phyloP scores from a whole-genome alignment of 2,888 invertebrate species.

The Tenthredo mesomela region DNA sequence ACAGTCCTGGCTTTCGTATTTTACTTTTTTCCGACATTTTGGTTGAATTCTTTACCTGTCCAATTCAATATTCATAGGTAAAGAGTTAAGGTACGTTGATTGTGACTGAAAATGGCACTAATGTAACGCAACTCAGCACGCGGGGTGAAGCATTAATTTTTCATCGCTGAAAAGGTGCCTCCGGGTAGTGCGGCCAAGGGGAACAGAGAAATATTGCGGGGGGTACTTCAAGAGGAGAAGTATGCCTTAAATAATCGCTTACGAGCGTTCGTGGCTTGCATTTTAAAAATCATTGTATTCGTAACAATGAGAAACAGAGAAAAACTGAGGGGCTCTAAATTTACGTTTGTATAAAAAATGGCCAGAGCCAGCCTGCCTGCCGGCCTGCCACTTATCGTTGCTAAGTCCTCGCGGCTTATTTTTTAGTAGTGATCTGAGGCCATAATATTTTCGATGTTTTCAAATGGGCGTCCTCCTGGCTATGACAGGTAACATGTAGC shows the following conservation, averaged over 20 bases:
- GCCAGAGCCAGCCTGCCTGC: background rate
- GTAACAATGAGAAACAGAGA: slow-evolving; percentile 21
- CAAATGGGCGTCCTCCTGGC: slow-evolving; percentile 7
- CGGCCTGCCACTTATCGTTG: slow-evolving; percentile 29
- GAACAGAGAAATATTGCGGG: background rate
- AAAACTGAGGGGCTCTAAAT: background rate
- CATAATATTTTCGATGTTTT: slow-evolving; percentile 44
- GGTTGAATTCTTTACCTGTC: background rate
- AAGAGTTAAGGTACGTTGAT: slow-evolving; percentile 18
- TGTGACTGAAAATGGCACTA: background rate
- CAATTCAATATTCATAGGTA: background rate
- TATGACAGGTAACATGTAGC: slow-evolving; percentile 63
- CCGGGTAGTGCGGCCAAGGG: background rate
- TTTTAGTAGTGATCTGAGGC: slow-evolving; percentile 43
- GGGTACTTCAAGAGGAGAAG: background rate
- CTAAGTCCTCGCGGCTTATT: slow-evolving; percentile 24
- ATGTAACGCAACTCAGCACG: slow-evolving; percentile 13
- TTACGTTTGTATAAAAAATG: slow-evolving; percentile 1
- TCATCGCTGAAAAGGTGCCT: slow-evolving; percentile 2
- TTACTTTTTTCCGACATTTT: background rate
- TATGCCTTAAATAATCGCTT: slow-evolving; percentile 28
- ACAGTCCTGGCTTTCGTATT: background rate
- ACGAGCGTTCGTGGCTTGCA: slow-evolving; percentile 38
- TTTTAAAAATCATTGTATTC: slow-evolving; percentile 46
- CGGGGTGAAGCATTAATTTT: slow-evolving; percentile 3